Conservation (phyloP, 2,113 vertebrate species). For the Phrynocephalus versicolor region DNA sequence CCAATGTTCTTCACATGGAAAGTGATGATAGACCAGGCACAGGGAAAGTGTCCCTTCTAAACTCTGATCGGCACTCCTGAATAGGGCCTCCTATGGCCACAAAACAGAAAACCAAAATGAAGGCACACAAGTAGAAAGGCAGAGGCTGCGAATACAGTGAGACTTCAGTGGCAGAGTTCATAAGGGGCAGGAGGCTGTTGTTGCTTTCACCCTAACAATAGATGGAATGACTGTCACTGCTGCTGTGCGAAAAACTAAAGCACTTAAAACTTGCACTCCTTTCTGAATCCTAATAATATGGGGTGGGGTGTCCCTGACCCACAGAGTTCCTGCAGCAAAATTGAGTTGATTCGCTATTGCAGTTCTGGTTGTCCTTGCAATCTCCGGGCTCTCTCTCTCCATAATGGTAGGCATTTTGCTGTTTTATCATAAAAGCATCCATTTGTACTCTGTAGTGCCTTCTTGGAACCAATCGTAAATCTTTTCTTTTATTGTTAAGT, state of each 20-base stretch:
- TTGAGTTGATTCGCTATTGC: not conserved
- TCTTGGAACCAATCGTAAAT: conserved; percentile 10
- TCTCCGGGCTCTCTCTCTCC: not conserved
- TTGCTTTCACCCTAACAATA: not conserved
- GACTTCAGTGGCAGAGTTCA: not conserved
- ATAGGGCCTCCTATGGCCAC: not conserved
- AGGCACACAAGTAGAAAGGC: not conserved
- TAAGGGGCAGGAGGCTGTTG: not conserved
- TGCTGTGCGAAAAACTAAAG: not conserved
- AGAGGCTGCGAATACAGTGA: not conserved
- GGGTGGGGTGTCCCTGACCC: not conserved
- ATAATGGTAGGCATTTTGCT: not conserved
- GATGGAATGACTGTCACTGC: not conserved
- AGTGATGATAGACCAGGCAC: no score
- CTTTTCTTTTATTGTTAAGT: conserved; percentile 34
- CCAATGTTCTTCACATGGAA: no score
- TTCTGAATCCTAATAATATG: not conserved
- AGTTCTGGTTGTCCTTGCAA: not conserved
- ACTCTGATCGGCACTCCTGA: no score
- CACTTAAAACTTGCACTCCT: not conserved
- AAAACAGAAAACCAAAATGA: not conserved
- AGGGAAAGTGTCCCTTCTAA: no score
- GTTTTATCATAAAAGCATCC: conserved; percentile 17
- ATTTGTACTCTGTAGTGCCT: not conserved
- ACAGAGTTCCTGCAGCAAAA: not conserved